Base-by-base conservation (phyloP, 1,140 invertebrate species). In the Nebria ingens region DNA sequence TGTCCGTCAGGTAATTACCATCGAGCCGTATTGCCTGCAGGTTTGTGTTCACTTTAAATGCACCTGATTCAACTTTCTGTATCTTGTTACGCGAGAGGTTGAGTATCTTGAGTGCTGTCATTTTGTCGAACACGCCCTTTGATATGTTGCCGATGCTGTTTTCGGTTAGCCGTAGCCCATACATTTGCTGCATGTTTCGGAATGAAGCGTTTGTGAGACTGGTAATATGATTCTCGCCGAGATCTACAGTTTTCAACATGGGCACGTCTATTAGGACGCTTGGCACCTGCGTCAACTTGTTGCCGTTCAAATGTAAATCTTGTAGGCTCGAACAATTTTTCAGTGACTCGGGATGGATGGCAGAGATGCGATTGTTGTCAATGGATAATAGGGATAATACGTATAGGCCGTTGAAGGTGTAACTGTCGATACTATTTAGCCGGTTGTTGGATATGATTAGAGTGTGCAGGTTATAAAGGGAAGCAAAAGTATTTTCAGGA, bases 81-180 rank as follows among this genome's bases (percentile, higher is more conserved):
- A 96, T 86, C 66, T 87, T 86, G 71, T 95, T 95, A 54, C 86
- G 77, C 13, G 91, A 90, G 53, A 95, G 76, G 72, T 94, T 93
- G 19, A 95, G 74, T 60, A 92, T 91, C 73, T 90, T 89, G 21
- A 96, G 73, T 2, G 87, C 82, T 23, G 81, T 80, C 79, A 93
- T 82, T 68, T 86, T 84, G 64, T 84, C 83, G 68, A 94, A 93
- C 4, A 89, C 82, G 1, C 87, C 87, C 69, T 86, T 87, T 4
- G 81, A 81, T 9, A 95, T 81, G 67, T 89, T 89, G n/a, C 84
- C 85, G 58, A 95, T 86, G 61, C 85, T 82, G 72, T 95, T 95
- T 72, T 91, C 89, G 9, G 88, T 91, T 54, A 95, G 74, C 59
- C 90, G 76, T 17, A 95, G 74, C 2, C 88, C 89, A 61, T 88